Base-by-base conservation (phyloP, 2,888 invertebrate genomes). In the Heliconius ismenius region DNA sequence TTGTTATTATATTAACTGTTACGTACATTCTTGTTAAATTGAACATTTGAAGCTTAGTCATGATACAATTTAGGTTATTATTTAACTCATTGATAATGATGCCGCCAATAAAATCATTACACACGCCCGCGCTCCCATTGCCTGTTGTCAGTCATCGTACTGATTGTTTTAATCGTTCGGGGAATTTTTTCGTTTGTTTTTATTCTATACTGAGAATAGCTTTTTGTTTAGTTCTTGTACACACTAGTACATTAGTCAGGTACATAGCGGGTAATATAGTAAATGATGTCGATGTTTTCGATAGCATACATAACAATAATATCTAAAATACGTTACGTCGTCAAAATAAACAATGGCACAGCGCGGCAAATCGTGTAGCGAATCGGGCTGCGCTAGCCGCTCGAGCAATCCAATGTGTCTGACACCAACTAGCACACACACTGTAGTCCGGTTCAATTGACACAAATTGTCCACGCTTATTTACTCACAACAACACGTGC, bases 401-500 rank as follows among this genome's bases (percentile, higher is more conserved):
- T 82, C 83, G 81, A 85, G 89, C 89, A 91, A 91, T 91, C 91
- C 91, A 89, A 87, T 83, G 83, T 82, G 84, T 84, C 81, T 84
- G 84, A 83, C 84, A 82, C 82, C 82, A 82, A 82, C 79, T 80
- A 79, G 77, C 82, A 81, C 81, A 79, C 82, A 80, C 82, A 79
- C 79, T 84, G 86, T 85, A 83, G 82, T 85, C 83, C 83, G 82
- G 81, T 84, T 83, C 85, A 87, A 86, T 86, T 84, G 86, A 84
- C 82, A 84, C 79, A 79, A 81, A 82, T 81, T 83, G 83, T 83
- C 87, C 86, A 85, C 84, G 83, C 81, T 86, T 91, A 90, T 91
- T 91, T 91, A 91, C 90, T 88, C 90, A 91, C 91, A 91, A 89
- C 87, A 86, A 90, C 91, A 91, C 90, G 73, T 81, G 81, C 80